Conservation (phyloP, 1,140 invertebrate genomes). For the Meloidogyne chitwoodi region DNA sequence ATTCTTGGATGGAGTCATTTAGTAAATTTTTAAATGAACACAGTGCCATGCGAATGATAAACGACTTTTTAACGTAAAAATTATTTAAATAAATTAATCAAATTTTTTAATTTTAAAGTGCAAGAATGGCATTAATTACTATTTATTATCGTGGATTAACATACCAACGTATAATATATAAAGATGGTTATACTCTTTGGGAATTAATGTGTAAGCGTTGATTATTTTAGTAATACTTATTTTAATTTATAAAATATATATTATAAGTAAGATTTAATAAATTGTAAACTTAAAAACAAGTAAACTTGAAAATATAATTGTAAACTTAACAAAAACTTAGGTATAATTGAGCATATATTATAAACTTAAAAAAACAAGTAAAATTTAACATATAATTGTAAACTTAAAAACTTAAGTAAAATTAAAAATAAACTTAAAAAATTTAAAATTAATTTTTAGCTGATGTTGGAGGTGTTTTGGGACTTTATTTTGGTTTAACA, state of each 20-base stretch:
- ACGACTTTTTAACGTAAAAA: constrained; percentile 22
- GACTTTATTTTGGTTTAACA: constrained; percentile 43
- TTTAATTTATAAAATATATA: no score
- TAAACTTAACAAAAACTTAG: no score
- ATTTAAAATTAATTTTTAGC: no score
- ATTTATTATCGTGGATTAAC: constrained; percentile 11
- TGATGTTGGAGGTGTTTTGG: constrained; percentile 38
- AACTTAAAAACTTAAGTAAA: no score
- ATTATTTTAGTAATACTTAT: no score
- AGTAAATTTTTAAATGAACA: constrained; percentile 5
- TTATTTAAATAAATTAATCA: background rate
- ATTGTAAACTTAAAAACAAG: no score
- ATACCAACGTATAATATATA: constrained; percentile 24
- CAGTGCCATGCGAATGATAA: constrained; percentile 2
- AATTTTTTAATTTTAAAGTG: constrained; percentile 1
- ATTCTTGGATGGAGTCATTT: constrained; percentile 9
- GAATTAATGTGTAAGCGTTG: constrained; percentile 21
- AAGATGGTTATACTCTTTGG: constrained; percentile 38
- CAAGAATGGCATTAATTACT: constrained; percentile 19
- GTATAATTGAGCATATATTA: no score
- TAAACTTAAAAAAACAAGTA: no score
- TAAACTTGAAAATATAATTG: no score
- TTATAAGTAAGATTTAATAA: no score
- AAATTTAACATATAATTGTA: no score
- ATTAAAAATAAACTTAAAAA: no score